Base-by-base conservation (phyloP, 2,888 invertebrate species). In the Copidosoma aretas region DNA sequence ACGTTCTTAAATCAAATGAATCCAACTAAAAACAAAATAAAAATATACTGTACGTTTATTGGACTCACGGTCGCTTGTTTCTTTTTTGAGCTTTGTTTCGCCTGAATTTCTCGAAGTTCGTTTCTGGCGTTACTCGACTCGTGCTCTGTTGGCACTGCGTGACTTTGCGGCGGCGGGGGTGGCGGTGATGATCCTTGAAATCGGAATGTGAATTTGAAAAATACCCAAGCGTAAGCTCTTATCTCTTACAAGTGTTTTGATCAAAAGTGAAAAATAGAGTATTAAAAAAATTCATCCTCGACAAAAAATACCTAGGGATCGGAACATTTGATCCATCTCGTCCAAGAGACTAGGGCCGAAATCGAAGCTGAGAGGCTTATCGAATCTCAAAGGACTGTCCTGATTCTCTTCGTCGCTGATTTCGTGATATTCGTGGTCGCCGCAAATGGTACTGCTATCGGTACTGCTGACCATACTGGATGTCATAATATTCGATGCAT, bases 311-410 rank as follows among this genome's bases (percentile, higher is more conserved):
- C 85, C 86, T 63, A 87, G 82, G 8, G 87, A 87, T 76, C 80
- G 86, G 79, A 97, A 93, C 87, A 97, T 93, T 65, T 94, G 91
- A 78, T 93, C 93, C 88, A 94, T 93, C 83, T 94, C 93, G 78
- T 95, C 97, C 81, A 97, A 86, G 62, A 98, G 86, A 71, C 96
- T 96, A 17, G 95, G 93, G 8, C 96, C 95, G 79, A 93, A 91
- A 80, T 94, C 94, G 73, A 91, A 87, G 74, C 85, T 84, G 15
- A 86, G 82, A 46, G 86, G 85, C 73, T 86, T 84, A 17, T 85
- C 85, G 78, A 79, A 84, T 77, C 82, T 85, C 79, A 81, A 80
- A 73, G 73, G 85, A 82, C 86, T 83, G 76, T 87, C 80, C 80
- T 86, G 78, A 76, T 87, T 86, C 76, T 93, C 93, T 77, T 93